Evolutionary conservation across 2,113 vertebrate species (phyloP).

Genomic region (Chroicocephalus ridibundus): DNA sequence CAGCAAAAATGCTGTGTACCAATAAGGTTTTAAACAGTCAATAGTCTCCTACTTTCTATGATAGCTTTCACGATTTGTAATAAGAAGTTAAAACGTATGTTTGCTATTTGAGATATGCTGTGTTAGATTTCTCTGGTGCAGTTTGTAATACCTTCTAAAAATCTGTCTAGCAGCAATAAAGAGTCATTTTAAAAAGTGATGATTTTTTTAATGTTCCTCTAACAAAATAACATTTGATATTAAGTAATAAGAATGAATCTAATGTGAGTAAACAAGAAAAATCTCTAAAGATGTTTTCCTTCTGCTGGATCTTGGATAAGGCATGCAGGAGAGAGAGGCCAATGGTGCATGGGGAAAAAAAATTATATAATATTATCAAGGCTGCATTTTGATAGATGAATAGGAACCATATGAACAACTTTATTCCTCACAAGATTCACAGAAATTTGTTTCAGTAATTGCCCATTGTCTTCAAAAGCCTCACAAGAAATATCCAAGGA

Average conservation of each 20-base stretch:
- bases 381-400: background rate
- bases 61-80: background rate
- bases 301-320: background rate
- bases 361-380: background rate
- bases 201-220: background rate
- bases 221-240: background rate
- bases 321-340: background rate
- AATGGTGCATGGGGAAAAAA: background rate
- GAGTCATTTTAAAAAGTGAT: background rate
- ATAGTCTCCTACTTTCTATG: background rate
- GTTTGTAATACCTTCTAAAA: background rate
- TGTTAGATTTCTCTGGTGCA: background rate
- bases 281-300: background rate
- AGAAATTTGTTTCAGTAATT: background rate
- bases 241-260: background rate
- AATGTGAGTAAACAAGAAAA: background rate
- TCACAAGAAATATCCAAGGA: background rate
- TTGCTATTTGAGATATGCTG: background rate
- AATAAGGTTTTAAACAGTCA: background rate
- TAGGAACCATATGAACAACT: background rate
- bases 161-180: background rate
- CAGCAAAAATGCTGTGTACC: background rate
- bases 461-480: background rate
- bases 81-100: background rate
- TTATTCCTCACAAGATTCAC: background rate